Percentiles rank a stretch among this genome's conserved stretches.
These are phyloP conservation scores for Drosophila trichaetosa DNA, from an alignment of 2,888 invertebrate species.

Conservation along the genomic window DNA sequence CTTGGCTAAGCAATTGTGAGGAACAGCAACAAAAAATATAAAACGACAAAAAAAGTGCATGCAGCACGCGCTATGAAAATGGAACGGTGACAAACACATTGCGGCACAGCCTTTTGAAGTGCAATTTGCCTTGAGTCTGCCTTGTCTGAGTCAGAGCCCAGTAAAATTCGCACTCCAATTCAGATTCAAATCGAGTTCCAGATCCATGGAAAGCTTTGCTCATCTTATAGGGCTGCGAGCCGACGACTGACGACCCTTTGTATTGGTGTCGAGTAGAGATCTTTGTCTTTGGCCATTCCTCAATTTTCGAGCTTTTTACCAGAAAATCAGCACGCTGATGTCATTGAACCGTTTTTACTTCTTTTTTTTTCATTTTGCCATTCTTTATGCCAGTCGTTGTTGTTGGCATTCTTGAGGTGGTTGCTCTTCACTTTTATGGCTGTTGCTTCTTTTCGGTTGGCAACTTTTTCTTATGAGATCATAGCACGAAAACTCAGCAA, in stretches of 20 bases:
- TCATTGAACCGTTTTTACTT: conserved; percentile 63
- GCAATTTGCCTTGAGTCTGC: conserved; percentile 23
- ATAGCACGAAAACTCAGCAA: conserved; percentile 54
- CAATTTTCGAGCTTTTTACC: conserved; percentile 34
- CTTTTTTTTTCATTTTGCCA: conserved; percentile 33
- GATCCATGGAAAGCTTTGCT: conserved; percentile 4
- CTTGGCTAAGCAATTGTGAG: conserved; percentile 43
- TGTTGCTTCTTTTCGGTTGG: conserved; percentile 25
- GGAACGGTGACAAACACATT: conserved; percentile 42
- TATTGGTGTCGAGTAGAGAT: conserved; percentile 29
- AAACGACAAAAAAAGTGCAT: conserved; percentile 13
- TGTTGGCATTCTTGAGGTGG: conserved; percentile 39
- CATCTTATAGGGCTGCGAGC: conserved; percentile 8
- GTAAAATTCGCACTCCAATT: conserved; percentile 13
- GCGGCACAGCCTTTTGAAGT: conserved; percentile 49
- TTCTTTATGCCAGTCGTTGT: conserved; percentile 27
- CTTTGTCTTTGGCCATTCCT: conserved; percentile 49
- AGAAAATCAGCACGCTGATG: conserved; percentile 40
- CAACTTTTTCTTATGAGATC: conserved; percentile 76
- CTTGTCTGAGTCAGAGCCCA: conserved; percentile 36
- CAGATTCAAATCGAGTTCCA: neutral
- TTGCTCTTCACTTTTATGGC: conserved; percentile 42
- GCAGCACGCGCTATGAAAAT: conserved; percentile 33
- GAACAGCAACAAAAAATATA: conserved; percentile 5
- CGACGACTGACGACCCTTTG: conserved; percentile 34